These are phyloP conservation scores for Poicephalus meyeri DNA, from an alignment of 2,113 vertebrate species.

Conservation along the genomic window DNA sequence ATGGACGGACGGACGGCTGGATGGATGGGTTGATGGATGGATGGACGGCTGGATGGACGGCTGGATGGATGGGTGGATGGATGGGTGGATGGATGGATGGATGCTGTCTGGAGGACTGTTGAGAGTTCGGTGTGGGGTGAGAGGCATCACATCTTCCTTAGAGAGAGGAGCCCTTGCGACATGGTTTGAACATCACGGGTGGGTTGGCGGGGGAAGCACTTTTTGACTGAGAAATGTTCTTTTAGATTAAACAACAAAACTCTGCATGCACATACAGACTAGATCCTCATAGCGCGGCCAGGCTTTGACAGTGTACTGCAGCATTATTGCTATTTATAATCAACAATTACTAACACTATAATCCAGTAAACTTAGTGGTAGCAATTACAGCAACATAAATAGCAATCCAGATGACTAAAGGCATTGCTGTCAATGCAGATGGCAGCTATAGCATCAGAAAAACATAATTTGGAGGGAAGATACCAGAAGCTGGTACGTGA, in stretches of 20 bases:
- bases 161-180: neutral
- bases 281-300: neutral
- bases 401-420: slow-evolving; percentile 65
- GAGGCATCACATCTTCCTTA: neutral
- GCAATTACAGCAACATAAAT: slow-evolving; percentile 73
- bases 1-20: neutral
- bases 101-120: neutral
- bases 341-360: slow-evolving; percentile 68
- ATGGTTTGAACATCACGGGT: neutral
- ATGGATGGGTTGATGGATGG: neutral
- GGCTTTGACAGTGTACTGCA: slow-evolving; percentile 61
- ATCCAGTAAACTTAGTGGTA: slow-evolving; percentile 66
- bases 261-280: slow-evolving; percentile 50
- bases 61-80: neutral
- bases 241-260: slow-evolving; percentile 51
- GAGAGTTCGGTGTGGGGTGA: neutral
- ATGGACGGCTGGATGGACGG: neutral
- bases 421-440: slow-evolving; percentile 46
- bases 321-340: slow-evolving; percentile 72
- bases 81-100: neutral
- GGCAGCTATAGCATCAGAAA: slow-evolving; percentile 59
- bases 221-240: slow-evolving; percentile 11
- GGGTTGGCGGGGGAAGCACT: neutral
- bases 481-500: neutral
- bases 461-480: neutral